Base-by-base conservation (phyloP, 2,113 vertebrate species). In the Callithrix jacchus region DNA sequence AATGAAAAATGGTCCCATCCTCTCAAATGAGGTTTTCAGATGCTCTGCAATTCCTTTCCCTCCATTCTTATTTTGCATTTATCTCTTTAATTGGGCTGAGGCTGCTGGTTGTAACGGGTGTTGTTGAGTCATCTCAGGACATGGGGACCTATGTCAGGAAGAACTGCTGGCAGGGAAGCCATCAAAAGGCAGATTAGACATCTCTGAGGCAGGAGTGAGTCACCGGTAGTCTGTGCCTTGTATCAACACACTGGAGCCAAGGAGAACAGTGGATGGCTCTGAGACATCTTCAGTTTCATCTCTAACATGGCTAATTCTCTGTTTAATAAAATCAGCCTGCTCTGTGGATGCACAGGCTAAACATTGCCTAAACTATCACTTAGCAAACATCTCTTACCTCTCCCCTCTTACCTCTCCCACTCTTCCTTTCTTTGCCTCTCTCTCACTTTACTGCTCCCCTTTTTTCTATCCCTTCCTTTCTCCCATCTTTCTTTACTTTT, bases 51-150 rank as follows among this genome's bases (percentile, higher is more conserved):
- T 23, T 85, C 40, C 9, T 52, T 8, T 14, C 0, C 17, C 4
- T 47, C 23, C 16, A 32, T 25, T 42, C 35, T 77, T 21, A 47
- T 52, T 88, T 61, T 86, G 89, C 10, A 20, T 79, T 68, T 74
- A 45, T 95, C 73, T 86, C 93, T 80, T 93, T 85, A 94, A 91
- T 58, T 0, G 25, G 61, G 32, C 74, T 0, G 0, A 40, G 35
- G 49, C 32, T 68, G 66, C 58, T 10, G 47, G n/a, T 27, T 83
- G 40, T 66, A n/a, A 6, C 0, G 73, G 82, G 58, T 79, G 52
- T 23, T 87, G 76, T 56, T 95, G 96, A 96, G 88, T 96, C 96
- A 95, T 89, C 82, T 45, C 71, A 97, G 97, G 97, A 92, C 81
- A 93, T 35, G 1, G 66, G 73, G 71, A 47, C 85, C 76, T n/a